Percentiles rank a stretch among this genome's conserved stretches.
phyloP scores from a whole-genome alignment of 2,888 invertebrate genomes.

The Ctena decussata region DNA sequence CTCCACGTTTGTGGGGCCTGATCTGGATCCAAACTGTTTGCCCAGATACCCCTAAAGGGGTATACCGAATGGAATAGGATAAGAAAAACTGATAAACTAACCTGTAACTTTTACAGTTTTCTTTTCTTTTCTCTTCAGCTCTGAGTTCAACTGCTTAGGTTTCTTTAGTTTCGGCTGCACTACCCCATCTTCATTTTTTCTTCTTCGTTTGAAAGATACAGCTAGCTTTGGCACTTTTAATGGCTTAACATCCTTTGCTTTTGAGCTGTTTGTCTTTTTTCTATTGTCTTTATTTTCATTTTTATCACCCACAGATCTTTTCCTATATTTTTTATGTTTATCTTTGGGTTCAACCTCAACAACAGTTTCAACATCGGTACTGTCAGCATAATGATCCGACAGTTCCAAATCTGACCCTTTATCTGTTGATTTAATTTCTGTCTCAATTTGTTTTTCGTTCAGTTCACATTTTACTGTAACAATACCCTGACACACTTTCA shows the following conservation, averaged over 20 bases:
- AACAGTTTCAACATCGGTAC: not conserved
- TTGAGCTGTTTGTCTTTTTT: not conserved
- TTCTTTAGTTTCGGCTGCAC: not conserved
- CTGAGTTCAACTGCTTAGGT: not conserved
- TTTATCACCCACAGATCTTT: not conserved
- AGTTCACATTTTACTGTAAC: not conserved
- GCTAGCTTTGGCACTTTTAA: constrained; percentile 25
- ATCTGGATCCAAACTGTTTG: no score
- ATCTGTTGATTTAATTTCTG: not conserved
- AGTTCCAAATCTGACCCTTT: not conserved
- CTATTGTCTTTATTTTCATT: not conserved
- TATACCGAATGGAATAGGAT: no score
- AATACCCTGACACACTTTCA: not conserved
- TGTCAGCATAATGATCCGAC: not conserved
- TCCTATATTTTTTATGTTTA: not conserved
- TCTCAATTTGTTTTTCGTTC: not conserved
- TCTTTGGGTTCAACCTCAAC: not conserved
- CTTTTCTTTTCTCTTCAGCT: not conserved
- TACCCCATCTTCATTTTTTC: not conserved
- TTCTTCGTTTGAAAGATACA: not conserved
- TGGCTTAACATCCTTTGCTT: not conserved
- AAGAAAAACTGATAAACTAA: no score
- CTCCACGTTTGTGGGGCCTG: no score
- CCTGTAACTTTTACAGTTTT: not conserved
- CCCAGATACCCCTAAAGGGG: no score